Percentiles rank a stretch among this genome's conserved stretches.
Conservation (phyloP, 2,797 vertebrate species). For the Orientallactaga sibirica region DNA sequence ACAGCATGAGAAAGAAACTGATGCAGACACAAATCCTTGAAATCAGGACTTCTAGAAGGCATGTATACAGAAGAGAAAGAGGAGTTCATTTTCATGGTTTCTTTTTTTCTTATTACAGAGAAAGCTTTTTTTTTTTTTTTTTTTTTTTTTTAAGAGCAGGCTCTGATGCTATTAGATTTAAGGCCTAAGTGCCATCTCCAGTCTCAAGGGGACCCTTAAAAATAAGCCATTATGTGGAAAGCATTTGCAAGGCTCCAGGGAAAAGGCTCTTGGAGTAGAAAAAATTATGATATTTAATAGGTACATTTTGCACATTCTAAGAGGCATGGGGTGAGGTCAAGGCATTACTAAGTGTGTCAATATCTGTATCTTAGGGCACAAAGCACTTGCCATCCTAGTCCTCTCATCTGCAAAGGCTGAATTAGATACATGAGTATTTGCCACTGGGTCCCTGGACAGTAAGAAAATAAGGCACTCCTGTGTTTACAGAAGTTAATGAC, state of each 20-base stretch:
- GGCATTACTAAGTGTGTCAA: not conserved
- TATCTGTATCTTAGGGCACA: not conserved
- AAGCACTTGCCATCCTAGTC: not conserved
- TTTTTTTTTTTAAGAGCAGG: not conserved
- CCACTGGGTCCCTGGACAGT: not conserved
- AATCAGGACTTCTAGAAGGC: not conserved
- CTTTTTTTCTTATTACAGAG: conserved; percentile 42
- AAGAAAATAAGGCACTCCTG: not conserved
- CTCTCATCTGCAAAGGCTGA: not conserved
- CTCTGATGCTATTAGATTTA: conserved; percentile 29
- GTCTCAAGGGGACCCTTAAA: conserved; percentile 57
- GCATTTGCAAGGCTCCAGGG: not conserved
- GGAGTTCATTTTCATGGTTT: not conserved
- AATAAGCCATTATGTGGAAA: conserved; percentile 10
- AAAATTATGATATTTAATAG: not conserved
- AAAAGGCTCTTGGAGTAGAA: conserved; percentile 4
- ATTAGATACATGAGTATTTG: not conserved
- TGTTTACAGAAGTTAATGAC: not conserved
- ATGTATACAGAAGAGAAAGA: not conserved
- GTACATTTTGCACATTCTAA: not conserved
- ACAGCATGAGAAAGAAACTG: too few species aligned
- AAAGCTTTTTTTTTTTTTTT: conserved; percentile 9
- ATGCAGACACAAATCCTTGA: not conserved
- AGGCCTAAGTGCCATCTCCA: not conserved
- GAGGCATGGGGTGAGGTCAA: not conserved